phyloP scores from a whole-genome alignment of 2,888 invertebrate genomes.

The Volucella bombylans region DNA sequence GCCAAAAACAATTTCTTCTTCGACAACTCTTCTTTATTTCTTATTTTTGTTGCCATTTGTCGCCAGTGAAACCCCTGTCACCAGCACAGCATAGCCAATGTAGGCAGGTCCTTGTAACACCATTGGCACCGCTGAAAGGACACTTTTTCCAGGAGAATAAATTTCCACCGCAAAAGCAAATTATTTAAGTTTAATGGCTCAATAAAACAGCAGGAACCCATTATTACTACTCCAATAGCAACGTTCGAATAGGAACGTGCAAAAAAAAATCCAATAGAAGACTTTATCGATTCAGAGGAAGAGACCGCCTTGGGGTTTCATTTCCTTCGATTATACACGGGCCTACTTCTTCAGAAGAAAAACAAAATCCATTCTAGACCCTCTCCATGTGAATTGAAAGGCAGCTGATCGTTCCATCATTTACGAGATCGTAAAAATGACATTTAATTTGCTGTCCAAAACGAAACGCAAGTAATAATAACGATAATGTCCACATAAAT shows the following conservation, averaged over 20 bases:
- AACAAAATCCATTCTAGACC: background rate
- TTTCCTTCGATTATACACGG: background rate
- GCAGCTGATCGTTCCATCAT: conserved; percentile 55
- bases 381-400: background rate
- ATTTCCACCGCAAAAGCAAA: conserved; percentile 63
- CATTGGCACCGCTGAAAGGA: conserved; percentile 32
- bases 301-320: background rate
- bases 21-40: background rate
- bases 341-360: conserved; percentile 15
- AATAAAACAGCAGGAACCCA: conserved; percentile 58
- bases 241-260: background rate
- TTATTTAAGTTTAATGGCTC: conserved; percentile 71
- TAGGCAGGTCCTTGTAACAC: background rate
- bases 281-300: conserved; percentile 43
- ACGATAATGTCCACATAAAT: conserved; percentile 63
- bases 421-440: conserved; percentile 68
- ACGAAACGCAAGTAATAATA: conserved; percentile 56
- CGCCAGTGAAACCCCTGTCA: background rate
- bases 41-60: background rate
- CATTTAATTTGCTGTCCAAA: conserved; percentile 52
- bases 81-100: background rate
- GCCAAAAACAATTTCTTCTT: conserved; percentile 28
- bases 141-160: conserved; percentile 59
- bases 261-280: conserved; percentile 30
- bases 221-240: conserved; percentile 9